These are phyloP conservation scores for Burhinus oedicnemus DNA, from an alignment of 2,113 vertebrate species.

Conservation along the genomic window DNA sequence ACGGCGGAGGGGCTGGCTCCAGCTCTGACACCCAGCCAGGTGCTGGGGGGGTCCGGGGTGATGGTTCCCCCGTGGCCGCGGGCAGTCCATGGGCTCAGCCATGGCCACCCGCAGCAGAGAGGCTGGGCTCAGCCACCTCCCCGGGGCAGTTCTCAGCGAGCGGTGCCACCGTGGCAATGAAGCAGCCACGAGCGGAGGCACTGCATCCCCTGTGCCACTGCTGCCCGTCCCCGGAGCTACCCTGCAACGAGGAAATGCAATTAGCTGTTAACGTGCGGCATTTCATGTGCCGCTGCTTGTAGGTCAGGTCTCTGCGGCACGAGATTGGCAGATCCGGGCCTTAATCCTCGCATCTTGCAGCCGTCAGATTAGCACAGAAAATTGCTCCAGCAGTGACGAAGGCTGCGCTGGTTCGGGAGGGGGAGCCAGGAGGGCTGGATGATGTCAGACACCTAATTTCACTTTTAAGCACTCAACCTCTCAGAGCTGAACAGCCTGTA, in stretches of 20 bases:
- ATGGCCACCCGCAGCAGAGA: not conserved
- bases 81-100: not conserved
- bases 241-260: fast-evolving
- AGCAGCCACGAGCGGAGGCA: fast-evolving
- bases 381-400: not conserved
- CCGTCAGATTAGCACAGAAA: not conserved
- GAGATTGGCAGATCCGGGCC: not conserved
- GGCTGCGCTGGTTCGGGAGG: not conserved
- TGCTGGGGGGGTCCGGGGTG: not conserved
- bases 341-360: fast-evolving
- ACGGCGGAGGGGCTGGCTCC: fast-evolving
- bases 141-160: fast-evolving
- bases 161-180: fast-evolving
- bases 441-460: not conserved
- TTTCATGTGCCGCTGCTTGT: fast-evolving
- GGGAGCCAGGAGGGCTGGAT: not conserved
- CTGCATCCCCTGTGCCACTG: fast-evolving
- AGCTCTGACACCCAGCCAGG: fast-evolving
- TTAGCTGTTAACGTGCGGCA: fast-evolving
- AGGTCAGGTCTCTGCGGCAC: not conserved
- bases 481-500: not conserved
- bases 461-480: not conserved
- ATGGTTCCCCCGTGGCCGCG: fast-evolving
- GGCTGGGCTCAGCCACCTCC: fast-evolving
- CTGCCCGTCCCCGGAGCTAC: fast-evolving